These are phyloP conservation scores for Nipponacmea schrenckii DNA, from an alignment of 2,888 invertebrate genomes.

Conservation along the genomic window DNA sequence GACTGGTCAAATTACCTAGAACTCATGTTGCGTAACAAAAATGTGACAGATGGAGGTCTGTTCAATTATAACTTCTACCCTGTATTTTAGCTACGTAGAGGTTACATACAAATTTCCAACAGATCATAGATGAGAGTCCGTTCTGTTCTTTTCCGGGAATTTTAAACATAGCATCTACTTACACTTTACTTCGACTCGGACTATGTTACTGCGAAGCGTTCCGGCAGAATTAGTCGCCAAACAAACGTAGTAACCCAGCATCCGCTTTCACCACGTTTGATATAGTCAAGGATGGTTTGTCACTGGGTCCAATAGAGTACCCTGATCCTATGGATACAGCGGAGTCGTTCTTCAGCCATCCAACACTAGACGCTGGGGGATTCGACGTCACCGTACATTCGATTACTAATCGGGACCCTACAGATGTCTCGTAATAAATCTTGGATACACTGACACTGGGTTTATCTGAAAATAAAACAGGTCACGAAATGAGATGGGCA, in stretches of 20 bases:
- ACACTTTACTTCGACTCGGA: not conserved
- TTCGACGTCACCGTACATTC: not conserved
- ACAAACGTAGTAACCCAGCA: not conserved
- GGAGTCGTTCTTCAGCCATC: not conserved
- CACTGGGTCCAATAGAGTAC: not conserved
- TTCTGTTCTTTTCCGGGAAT: no score
- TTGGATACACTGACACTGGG: not conserved
- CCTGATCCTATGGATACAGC: not conserved
- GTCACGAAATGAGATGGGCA: not conserved
- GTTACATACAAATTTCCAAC: no score
- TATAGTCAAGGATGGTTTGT: not conserved
- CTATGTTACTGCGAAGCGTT: not conserved
- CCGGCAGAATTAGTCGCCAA: not conserved
- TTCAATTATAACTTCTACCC: no score
- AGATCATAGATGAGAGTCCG: no score
- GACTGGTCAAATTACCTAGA: no score
- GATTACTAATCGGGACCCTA: not conserved
- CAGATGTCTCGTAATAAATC: not conserved
- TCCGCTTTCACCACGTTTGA: not conserved
- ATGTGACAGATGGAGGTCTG: no score
- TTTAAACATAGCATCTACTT: not conserved
- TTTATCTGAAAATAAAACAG: not conserved
- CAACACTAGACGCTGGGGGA: not conserved
- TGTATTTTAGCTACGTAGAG: no score
- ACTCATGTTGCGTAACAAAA: no score